These are phyloP conservation scores for Carcinoscorpius rotundicauda DNA, from an alignment of 1,140 invertebrate species.

Conservation along the genomic window DNA sequence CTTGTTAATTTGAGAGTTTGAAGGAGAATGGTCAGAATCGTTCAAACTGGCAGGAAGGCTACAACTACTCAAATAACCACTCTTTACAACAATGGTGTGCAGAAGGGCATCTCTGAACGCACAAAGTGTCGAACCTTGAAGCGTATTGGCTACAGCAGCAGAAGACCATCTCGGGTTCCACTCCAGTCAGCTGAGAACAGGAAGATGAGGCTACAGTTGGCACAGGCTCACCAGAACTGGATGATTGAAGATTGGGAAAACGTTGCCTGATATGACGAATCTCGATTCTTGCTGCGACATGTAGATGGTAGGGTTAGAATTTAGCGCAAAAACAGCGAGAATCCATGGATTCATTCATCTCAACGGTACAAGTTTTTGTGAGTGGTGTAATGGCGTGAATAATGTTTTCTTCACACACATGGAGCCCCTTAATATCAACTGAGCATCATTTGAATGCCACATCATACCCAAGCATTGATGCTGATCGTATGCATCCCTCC, in stretches of 20 bases:
- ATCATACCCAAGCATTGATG: conserved; percentile 1
- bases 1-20: too few relatives aligned
- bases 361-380: conserved; percentile 1
- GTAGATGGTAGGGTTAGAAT: conserved; percentile 1
- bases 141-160: too few relatives aligned
- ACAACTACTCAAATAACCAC: too few relatives aligned
- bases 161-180: too few relatives aligned
- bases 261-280: neutral
- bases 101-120: too few relatives aligned
- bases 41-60: too few relatives aligned
- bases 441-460: conserved; percentile 4
- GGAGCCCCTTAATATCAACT: conserved; percentile 11
- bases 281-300: neutral
- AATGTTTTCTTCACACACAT: conserved; percentile 9
- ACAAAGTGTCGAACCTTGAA: too few relatives aligned
- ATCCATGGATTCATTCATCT: neutral
- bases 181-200: too few relatives aligned
- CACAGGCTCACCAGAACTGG: too few relatives aligned
- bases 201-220: too few relatives aligned
- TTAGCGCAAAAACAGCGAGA: neutral
- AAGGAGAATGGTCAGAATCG: too few relatives aligned
- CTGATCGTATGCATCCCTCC: conserved; percentile 10
- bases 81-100: too few relatives aligned
- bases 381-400: conserved; percentile 10
- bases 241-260: neutral